Evolutionary conservation across 1,140 invertebrate species (phyloP).

Genomic region (Drosophila repleta): DNA sequence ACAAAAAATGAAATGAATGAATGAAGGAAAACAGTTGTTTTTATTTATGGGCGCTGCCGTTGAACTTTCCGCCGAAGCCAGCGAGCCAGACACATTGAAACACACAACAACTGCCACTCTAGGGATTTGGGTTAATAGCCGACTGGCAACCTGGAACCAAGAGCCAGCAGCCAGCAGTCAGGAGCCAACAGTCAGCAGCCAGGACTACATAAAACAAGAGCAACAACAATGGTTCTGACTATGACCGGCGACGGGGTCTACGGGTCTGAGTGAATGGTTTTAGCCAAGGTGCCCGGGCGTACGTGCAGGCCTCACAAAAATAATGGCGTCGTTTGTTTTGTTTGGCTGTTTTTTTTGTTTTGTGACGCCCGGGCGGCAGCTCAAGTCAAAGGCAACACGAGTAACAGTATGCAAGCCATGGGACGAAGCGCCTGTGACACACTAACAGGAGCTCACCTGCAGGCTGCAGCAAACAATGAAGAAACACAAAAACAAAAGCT

Average conservation of each 20-base stretch:
- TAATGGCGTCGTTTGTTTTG: conserved; percentile 69
- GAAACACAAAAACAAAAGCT: conserved; percentile 3
- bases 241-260: conserved; percentile 7
- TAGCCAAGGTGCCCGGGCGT: conserved; percentile 45
- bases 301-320: conserved; percentile 55
- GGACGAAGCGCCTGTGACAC: conserved; percentile 54
- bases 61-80: conserved; percentile 77
- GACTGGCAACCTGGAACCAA: conserved; percentile 14
- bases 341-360: conserved; percentile 53
- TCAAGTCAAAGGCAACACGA: conserved; percentile 40
- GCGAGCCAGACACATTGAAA: conserved; percentile 51
- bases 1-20: not conserved
- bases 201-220: conserved; percentile 42
- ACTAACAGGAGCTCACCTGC: conserved; percentile 44
- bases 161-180: not conserved
- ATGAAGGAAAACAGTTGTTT: conserved; percentile 31
- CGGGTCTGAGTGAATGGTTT: not conserved
- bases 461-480: conserved; percentile 42
- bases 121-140: conserved; percentile 80
- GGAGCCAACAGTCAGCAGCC: not conserved
- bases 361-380: conserved; percentile 43
- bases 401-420: conserved; percentile 36
- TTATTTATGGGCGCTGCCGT: conserved; percentile 75
- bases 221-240: conserved; percentile 40
- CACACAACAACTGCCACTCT: conserved; percentile 67